phyloP scores from a whole-genome alignment of 2,888 invertebrate species.

The Erpobdella octoculata region DNA sequence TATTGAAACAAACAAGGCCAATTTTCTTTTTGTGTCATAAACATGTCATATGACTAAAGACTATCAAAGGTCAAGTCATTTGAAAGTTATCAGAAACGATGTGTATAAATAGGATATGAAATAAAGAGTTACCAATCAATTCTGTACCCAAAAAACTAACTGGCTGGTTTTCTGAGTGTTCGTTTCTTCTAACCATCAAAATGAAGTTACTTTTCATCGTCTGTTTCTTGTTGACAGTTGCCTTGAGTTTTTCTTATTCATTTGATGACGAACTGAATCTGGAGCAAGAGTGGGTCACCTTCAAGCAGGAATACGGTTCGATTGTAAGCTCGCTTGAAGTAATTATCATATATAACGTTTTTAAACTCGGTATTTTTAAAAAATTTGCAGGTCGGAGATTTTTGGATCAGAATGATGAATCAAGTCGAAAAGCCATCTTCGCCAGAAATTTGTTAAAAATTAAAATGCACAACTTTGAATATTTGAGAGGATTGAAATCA shows the following conservation, averaged over 20 bases:
- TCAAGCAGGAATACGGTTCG: not conserved
- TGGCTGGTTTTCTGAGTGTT: too few relatives aligned
- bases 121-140: too few relatives aligned
- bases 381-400: not conserved
- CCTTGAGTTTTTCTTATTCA: not conserved
- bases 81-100: too few relatives aligned
- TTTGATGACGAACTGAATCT: not conserved
- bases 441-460: constrained; percentile 9
- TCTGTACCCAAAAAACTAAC: too few relatives aligned
- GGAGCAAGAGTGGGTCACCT: not conserved
- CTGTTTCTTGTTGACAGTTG: not conserved
- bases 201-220: not conserved
- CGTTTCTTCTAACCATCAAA: too few relatives aligned
- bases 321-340: too few relatives aligned
- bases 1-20: too few relatives aligned
- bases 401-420: not conserved
- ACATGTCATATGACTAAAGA: too few relatives aligned
- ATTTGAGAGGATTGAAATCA: constrained; percentile 5
- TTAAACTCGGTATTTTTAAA: not conserved
- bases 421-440: constrained; percentile 4
- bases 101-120: too few relatives aligned
- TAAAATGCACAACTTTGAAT: constrained; percentile 19
- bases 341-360: too few relatives aligned
- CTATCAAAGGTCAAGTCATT: too few relatives aligned
- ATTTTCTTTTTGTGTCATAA: too few relatives aligned